phyloP scores from a whole-genome alignment of 64 coral and sea anemone species.

The Montipora foliosa region DNA sequence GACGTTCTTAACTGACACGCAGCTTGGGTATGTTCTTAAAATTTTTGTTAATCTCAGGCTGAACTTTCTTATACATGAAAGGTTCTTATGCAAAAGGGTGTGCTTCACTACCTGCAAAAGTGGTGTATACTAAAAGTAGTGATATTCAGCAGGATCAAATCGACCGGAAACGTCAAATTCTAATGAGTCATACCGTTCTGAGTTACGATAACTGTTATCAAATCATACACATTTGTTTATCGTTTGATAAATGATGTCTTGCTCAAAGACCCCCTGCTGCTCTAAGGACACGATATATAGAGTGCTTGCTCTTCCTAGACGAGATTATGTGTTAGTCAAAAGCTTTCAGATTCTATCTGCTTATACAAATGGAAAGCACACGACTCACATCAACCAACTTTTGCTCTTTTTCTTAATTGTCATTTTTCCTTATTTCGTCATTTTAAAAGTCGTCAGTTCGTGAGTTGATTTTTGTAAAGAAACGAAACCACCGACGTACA shows the following conservation, averaged over 20 bases:
- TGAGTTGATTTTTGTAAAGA: no score
- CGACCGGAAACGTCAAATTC: background rate
- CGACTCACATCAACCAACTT: background rate
- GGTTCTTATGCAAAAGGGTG: no score
- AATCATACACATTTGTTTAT: slow-evolving; percentile 5
- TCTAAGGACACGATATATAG: no score
- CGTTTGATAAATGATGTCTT: background rate
- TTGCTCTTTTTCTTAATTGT: background rate
- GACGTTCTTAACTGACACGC: no score
- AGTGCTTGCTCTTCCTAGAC: background rate
- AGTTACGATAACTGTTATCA: background rate
- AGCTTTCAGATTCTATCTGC: no score
- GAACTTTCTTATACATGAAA: no score
- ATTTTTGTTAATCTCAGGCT: no score
- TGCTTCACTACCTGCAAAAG: no score
- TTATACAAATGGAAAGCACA: background rate
- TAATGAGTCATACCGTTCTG: background rate
- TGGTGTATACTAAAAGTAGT: background rate
- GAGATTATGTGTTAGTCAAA: no score
- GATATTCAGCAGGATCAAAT: background rate
- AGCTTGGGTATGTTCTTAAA: no score
- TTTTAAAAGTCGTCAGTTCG: no score
- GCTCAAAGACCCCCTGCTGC: background rate
- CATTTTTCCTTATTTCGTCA: background rate
- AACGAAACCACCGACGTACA: background rate